Evolutionary conservation across 2,888 invertebrate species (phyloP).

Genomic region (Tuberolachnus salignus): DNA sequence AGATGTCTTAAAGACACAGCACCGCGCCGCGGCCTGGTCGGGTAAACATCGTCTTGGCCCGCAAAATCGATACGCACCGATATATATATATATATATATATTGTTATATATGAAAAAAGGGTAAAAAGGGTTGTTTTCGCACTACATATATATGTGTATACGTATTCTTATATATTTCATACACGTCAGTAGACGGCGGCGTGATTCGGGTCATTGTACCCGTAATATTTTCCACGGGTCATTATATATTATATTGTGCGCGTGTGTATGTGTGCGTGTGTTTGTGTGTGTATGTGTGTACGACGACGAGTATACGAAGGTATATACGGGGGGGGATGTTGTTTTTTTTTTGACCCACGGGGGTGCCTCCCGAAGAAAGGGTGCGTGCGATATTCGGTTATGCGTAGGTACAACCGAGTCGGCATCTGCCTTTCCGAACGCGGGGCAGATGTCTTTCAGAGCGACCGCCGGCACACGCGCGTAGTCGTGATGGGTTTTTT

Average conservation of each 20-base stretch:
- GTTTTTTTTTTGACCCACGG: conserved; percentile 54
- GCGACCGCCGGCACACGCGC: conserved; percentile 48
- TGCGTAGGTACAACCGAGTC: conserved; percentile 6
- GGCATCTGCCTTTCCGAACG: conserved; percentile 50
- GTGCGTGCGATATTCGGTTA: conserved; percentile 51
- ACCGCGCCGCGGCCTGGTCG: not conserved
- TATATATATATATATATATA: too few relatives aligned
- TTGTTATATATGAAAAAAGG: not conserved
- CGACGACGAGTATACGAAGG: not conserved
- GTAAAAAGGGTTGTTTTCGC: conserved; percentile 29
- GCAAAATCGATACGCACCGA: conserved; percentile 38
- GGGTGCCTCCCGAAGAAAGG: conserved; percentile 54
- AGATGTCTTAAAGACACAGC: conserved; percentile 49
- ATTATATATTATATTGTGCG: conserved; percentile 30
- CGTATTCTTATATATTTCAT: too few relatives aligned
- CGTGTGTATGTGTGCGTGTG: not conserved
- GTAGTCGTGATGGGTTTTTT: conserved; percentile 26
- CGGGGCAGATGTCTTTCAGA: conserved; percentile 51
- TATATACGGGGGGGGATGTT: conserved; percentile 43
- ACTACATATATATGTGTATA: not conserved
- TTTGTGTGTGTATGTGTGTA: not conserved
- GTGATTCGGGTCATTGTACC: conserved; percentile 47
- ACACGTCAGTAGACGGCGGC: not conserved
- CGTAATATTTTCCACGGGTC: conserved; percentile 42
- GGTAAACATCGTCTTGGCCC: conserved; percentile 23